Percentiles rank a stretch among this genome's conserved stretches.
phyloP scores from a whole-genome alignment of 30 jellyfish, hydroid and myxozoan species.

The Chrysaora quinquecirrha region DNA sequence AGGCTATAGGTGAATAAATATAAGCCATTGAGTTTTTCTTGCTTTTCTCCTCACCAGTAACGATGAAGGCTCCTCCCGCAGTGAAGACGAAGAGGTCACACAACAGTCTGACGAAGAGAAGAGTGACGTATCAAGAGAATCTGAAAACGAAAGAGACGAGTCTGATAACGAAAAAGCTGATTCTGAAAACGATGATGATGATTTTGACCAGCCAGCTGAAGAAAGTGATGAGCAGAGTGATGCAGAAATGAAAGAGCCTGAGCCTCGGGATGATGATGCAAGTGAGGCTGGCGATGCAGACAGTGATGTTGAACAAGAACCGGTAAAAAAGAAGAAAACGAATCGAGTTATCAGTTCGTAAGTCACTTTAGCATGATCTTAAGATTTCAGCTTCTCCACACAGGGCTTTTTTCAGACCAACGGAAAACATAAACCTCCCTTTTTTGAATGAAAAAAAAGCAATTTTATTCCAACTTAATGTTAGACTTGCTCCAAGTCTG shows the following conservation, averaged over 20 bases:
- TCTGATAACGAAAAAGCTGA: neutral
- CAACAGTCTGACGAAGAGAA: slow-evolving; percentile 14
- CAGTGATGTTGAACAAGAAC: slow-evolving; percentile 47
- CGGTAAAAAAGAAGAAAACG: slow-evolving; percentile 47
- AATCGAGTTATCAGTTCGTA: slow-evolving; percentile 63
- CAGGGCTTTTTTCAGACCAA: too few relatives aligned
- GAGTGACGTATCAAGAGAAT: too few relatives aligned
- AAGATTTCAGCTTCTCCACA: too few relatives aligned
- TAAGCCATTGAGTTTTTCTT: too few relatives aligned
- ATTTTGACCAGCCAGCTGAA: neutral
- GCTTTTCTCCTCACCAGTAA: neutral
- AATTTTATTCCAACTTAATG: too few relatives aligned
- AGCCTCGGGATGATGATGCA: neutral
- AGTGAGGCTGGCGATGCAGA: neutral
- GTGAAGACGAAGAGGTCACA: slow-evolving; percentile 16
- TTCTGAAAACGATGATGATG: neutral
- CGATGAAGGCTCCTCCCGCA: slow-evolving; percentile 11
- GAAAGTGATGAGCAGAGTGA: slow-evolving; percentile 2
- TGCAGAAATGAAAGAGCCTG: neutral
- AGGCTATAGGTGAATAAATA: too few relatives aligned
- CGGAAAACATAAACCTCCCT: too few relatives aligned
- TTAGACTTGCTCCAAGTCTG: too few relatives aligned
- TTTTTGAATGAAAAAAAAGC: too few relatives aligned
- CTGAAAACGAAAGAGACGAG: too few relatives aligned
- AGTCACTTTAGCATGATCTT: slow-evolving; percentile 13